phyloP scores from a whole-genome alignment of 2,797 vertebrate genomes.

The Spheniscus humboldti region DNA sequence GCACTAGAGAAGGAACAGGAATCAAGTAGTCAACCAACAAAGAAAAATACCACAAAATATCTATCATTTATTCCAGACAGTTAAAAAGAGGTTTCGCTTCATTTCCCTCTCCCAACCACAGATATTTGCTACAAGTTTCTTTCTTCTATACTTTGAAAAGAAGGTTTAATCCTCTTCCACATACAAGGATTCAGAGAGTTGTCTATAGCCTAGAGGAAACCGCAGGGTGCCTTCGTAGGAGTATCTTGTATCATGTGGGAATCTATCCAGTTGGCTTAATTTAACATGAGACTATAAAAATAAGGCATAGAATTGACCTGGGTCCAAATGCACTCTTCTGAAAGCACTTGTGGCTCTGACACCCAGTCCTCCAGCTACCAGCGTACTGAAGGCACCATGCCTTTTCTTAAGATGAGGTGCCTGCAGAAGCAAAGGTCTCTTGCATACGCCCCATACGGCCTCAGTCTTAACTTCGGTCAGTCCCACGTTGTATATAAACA shows the following conservation, averaged over 20 bases:
- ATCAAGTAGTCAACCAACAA: background rate
- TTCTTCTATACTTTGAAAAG: background rate
- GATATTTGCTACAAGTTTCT: background rate
- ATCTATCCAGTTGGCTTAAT: background rate
- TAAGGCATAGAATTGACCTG: background rate
- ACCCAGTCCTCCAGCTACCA: background rate
- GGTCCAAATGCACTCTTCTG: background rate
- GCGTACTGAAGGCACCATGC: background rate
- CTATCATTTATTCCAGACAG: background rate
- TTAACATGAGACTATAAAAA: background rate
- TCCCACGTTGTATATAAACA: background rate
- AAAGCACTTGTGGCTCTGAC: background rate
- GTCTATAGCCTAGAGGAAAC: background rate
- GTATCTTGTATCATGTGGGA: background rate
- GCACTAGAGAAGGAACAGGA: background rate
- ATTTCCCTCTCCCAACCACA: background rate
- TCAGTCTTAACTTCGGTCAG: background rate
- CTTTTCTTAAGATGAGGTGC: background rate
- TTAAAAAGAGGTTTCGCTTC: background rate
- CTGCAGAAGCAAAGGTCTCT: background rate
- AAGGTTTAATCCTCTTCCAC: background rate
- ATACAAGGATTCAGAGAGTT: background rate
- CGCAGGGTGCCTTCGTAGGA: background rate
- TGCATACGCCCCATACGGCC: accelerated
- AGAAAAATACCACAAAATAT: background rate